Conservation (phyloP, 2,113 vertebrate species). For the Psammodynastes pulverulentus region DNA sequence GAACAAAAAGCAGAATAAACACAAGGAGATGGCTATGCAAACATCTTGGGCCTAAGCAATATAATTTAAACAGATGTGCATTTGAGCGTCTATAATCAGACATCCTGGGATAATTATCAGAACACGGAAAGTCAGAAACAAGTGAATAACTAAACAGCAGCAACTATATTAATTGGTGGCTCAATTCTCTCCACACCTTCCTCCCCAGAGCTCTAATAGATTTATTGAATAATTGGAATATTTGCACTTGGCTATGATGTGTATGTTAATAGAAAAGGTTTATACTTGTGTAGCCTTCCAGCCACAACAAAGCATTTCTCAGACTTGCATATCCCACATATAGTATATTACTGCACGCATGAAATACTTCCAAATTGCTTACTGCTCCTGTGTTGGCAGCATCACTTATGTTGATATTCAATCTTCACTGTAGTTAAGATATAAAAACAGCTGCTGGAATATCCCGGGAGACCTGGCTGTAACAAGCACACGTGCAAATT, state of each 20-base stretch:
- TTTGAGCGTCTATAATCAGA: background rate
- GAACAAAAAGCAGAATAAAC: background rate
- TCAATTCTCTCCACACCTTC: background rate
- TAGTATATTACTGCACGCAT: background rate
- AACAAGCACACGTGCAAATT: background rate
- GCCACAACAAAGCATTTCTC: background rate
- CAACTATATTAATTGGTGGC: background rate
- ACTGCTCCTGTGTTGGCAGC: background rate
- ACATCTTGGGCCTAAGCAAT: background rate
- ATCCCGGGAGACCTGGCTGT: background rate
- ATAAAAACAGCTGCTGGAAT: background rate
- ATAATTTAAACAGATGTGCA: background rate
- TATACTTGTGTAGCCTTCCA: background rate
- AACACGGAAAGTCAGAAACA: background rate
- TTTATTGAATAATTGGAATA: background rate
- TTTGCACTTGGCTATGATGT: background rate
- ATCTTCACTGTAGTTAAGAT: background rate
- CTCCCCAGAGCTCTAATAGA: background rate
- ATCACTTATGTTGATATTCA: background rate
- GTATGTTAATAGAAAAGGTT: background rate
- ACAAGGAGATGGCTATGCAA: background rate
- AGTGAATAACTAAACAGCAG: background rate
- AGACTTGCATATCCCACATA: background rate
- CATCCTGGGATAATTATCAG: background rate
- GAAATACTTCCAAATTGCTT: background rate